phyloP scores from a whole-genome alignment of 1,140 invertebrate species.

The Lepidotrigona ventralis region DNA sequence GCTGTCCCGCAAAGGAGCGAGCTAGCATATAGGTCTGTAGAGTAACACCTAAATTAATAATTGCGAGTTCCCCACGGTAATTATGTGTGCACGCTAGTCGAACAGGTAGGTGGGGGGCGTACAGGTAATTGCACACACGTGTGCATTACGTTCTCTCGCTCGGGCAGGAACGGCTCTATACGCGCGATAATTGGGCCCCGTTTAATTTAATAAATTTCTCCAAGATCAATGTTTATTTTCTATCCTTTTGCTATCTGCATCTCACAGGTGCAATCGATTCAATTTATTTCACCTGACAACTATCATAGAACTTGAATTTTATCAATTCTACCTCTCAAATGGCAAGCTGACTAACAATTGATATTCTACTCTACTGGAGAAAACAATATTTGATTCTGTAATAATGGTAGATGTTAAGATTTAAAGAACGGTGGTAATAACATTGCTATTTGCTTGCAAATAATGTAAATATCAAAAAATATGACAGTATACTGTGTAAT shows the following conservation, averaged over 20 bases:
- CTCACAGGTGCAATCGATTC: background rate
- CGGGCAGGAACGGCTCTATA: background rate
- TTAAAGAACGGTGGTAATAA: background rate
- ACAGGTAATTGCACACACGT: slow-evolving; percentile 56
- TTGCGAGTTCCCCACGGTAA: slow-evolving; percentile 49
- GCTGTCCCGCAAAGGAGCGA: slow-evolving; percentile 5
- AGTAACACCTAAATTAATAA: slow-evolving; percentile 63
- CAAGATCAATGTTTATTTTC: background rate
- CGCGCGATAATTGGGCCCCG: background rate
- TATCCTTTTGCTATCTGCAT: background rate
- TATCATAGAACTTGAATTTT: background rate
- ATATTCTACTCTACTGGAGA: background rate
- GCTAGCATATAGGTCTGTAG: slow-evolving; percentile 51
- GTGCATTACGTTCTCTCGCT: slow-evolving; percentile 30
- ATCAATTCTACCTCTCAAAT: background rate
- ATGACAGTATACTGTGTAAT: too few species aligned
- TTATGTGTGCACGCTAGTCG: slow-evolving; percentile 50
- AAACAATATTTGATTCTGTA: background rate
- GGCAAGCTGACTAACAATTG: background rate
- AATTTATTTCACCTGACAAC: background rate
- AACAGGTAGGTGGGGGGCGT: slow-evolving; percentile 15
- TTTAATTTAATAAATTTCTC: background rate
- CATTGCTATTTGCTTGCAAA: too few species aligned
- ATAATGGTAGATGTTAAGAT: background rate
- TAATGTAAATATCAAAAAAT: too few species aligned